Percentiles rank a stretch among this genome's conserved stretches.
These are phyloP conservation scores for Gephyroberyx darwinii DNA, from an alignment of 2,797 vertebrate genomes.

Conservation along the genomic window DNA sequence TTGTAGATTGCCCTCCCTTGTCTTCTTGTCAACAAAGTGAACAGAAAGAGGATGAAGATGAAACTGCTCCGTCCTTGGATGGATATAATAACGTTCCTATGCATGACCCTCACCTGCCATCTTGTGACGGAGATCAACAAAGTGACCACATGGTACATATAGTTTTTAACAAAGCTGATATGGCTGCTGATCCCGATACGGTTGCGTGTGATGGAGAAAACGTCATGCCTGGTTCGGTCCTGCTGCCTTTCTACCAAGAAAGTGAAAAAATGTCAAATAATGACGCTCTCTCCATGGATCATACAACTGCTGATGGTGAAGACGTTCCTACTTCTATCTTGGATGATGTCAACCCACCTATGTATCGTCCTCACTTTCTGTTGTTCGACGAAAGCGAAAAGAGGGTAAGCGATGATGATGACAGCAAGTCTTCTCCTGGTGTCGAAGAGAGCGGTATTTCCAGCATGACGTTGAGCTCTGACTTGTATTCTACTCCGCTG, in stretches of 20 bases:
- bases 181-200: neutral
- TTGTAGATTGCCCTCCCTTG: neutral
- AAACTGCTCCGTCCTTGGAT: neutral
- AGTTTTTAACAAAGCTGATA: neutral
- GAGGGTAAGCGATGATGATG: neutral
- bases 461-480: slow-evolving; percentile 71
- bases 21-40: slow-evolving; percentile 1
- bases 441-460: slow-evolving; percentile 71
- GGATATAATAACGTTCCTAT: neutral
- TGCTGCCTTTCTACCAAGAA: neutral
- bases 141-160: neutral
- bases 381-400: slow-evolving; percentile 29
- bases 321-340: neutral
- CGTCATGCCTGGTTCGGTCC: neutral
- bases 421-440: slow-evolving; percentile 18
- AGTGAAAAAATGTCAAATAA: neutral
- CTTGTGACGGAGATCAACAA: neutral
- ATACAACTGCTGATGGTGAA: neutral
- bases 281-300: neutral
- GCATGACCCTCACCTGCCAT: neutral
- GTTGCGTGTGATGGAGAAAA: neutral
- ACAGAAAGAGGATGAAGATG: neutral
- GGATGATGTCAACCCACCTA: neutral
- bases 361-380: slow-evolving; percentile 4
- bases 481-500: slow-evolving; percentile 19